Evolutionary conservation across 1,140 invertebrate genomes (phyloP).

Genomic region (Drosophila sp.): DNA sequence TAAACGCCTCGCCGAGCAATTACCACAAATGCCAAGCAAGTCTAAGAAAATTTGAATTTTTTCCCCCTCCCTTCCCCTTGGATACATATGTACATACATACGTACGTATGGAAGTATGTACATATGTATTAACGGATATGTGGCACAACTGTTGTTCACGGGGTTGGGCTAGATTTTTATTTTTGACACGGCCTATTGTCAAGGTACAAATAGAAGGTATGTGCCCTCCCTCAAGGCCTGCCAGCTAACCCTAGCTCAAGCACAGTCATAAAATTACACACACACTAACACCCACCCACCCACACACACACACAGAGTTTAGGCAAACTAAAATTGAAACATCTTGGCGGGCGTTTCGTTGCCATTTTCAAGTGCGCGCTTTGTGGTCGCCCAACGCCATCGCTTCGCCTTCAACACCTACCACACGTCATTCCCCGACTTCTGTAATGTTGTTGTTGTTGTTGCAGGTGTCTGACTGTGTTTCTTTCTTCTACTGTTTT

Average conservation of each 20-base stretch:
- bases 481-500: constrained; percentile 59
- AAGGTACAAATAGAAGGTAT: constrained; percentile 43
- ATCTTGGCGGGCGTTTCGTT: constrained; percentile 59
- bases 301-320: not conserved
- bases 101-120: not conserved
- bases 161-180: constrained; percentile 51
- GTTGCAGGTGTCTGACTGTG: constrained; percentile 62
- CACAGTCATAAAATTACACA: constrained; percentile 17
- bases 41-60: constrained; percentile 21
- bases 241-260: constrained; percentile 45
- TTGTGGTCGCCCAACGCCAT: constrained; percentile 23
- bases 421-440: constrained; percentile 4
- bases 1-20: constrained; percentile 53
- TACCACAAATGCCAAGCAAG: constrained; percentile 32
- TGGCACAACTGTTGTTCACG: constrained; percentile 1
- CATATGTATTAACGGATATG: not conserved
- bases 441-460: constrained; percentile 20
- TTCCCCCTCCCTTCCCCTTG: not conserved
- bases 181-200: constrained; percentile 46
- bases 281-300: constrained; percentile 16
- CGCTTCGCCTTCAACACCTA: constrained; percentile 2
- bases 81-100: not conserved
- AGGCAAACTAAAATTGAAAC: constrained; percentile 36
- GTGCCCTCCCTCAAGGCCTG: constrained; percentile 45
- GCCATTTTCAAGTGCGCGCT: constrained; percentile 45